A percentile compares a stretch with the other conserved stretches of the same genome.
These are phyloP conservation scores for Cantharis nigra DNA, from an alignment of 2,888 invertebrate genomes.

Conservation along the genomic window DNA sequence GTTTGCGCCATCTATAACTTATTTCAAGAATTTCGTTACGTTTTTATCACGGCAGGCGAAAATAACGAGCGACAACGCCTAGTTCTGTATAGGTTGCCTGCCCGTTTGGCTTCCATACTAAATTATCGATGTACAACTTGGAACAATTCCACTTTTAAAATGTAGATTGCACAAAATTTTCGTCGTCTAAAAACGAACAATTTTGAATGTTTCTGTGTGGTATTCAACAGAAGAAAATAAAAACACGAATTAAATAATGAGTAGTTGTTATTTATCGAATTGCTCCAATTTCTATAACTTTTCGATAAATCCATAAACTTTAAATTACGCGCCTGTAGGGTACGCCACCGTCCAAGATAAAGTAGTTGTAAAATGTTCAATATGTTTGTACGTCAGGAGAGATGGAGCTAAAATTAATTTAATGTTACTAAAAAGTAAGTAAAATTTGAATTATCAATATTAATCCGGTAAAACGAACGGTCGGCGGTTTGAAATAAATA, in stretches of 20 bases:
- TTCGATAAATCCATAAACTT: slow-evolving; percentile 6
- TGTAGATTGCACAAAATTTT: slow-evolving; percentile 22
- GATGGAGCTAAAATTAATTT: slow-evolving; percentile 56
- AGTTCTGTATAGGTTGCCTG: background rate
- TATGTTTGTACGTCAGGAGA: slow-evolving; percentile 53
- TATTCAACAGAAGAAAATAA: background rate
- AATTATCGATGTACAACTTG: background rate
- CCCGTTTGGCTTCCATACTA: background rate
- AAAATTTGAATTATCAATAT: slow-evolving; percentile 50
- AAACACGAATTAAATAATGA: background rate
- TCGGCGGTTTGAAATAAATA: background rate
- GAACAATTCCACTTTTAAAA: slow-evolving; percentile 23
- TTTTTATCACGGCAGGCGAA: background rate
- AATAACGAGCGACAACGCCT: background rate
- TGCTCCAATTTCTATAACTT: background rate
- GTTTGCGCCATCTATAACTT: background rate
- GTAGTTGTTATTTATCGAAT: background rate
- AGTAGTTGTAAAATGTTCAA: slow-evolving; percentile 42
- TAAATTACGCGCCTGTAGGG: slow-evolving; percentile 18
- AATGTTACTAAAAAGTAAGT: slow-evolving; percentile 53
- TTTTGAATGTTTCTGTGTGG: background rate
- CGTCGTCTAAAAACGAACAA: background rate
- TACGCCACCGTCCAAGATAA: slow-evolving; percentile 40
- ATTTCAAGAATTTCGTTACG: background rate
- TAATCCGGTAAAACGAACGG: slow-evolving; percentile 3